Evolutionary conservation across 2,113 vertebrate genomes (phyloP), one percentile per base, ranked within the genome.

Genomic region (Cheirogaleus medius): DNA sequence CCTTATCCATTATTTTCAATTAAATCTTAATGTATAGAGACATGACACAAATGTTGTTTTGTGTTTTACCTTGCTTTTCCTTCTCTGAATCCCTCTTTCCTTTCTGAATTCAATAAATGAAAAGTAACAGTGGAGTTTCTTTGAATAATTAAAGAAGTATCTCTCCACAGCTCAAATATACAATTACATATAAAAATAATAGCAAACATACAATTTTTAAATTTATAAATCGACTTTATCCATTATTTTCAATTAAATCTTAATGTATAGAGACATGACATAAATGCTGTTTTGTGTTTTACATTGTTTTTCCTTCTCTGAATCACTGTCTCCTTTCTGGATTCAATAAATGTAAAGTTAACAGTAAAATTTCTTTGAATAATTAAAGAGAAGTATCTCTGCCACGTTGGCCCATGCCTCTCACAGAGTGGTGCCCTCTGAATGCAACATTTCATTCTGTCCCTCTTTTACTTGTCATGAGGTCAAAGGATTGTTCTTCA

Each of bases 401-500:
- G 66, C 12, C 13, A 27, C 4, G 0, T 3, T 52, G 44, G 27
- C 34, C 0, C 0, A 1, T 2, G 7, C 25, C 3, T 84, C 32
- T 89, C 47, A 42, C 17, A 32, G 37, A 58, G 29, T 5, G 0
- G 2, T 86, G 21, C 11, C 68, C 39, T 89, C 18, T 13, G 49
- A 77, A 37, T 14, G 49, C 25, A 93, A 14, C 74, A 89, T 94
- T 95, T 97, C 83, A 83, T 91, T 87, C 73, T 91, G 42, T 89
- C 15, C 18, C 49, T 95, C 11, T 37, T 71, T 86, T 27, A 23
- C 71, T 78, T 86, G 78, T 76, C 86, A 37, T 20, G 91, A 92
- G 95, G 95, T 95, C 85, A 94, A 88, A 91, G 34, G 58, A 96
- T 44, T 56, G 54, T 84, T 93, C 94, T 80, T 80, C 73, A 44